Evolutionary conservation across 2,888 invertebrate species (phyloP).

Genomic region (Chymomyza caudatula): DNA sequence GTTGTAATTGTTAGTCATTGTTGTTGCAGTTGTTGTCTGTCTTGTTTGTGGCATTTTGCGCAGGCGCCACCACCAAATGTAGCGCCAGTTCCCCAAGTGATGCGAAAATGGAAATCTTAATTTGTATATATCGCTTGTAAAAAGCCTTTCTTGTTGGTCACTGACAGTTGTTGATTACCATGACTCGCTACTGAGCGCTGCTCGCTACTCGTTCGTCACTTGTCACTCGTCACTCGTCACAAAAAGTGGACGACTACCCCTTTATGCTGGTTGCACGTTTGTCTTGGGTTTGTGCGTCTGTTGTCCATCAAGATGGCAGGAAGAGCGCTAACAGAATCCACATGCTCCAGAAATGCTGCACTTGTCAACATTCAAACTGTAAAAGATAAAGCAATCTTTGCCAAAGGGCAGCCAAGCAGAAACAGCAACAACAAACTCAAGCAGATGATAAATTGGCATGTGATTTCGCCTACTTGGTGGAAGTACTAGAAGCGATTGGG

Average conservation of each 20-base stretch:
- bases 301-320: slow-evolving; percentile 22
- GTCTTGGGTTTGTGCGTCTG: slow-evolving; percentile 1
- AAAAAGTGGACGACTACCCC: not conserved
- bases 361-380: not conserved
- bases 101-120: slow-evolving; percentile 46
- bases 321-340: not conserved
- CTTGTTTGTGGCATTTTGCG: slow-evolving; percentile 26
- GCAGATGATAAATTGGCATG: slow-evolving; percentile 61
- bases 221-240: not conserved
- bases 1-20: slow-evolving; percentile 12
- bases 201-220: not conserved
- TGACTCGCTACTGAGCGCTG: not conserved
- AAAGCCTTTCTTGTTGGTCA: slow-evolving; percentile 16
- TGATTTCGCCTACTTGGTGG: slow-evolving; percentile 8
- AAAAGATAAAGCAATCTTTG: not conserved
- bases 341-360: not conserved
- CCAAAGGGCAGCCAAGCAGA: slow-evolving; percentile 34
- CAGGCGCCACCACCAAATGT: slow-evolving; percentile 50
- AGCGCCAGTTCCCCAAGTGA: not conserved
- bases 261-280: not conserved
- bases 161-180: slow-evolving; percentile 57
- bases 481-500: not conserved
- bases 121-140: slow-evolving; percentile 27
- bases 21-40: slow-evolving; percentile 6
- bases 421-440: slow-evolving; percentile 39